phyloP scores from a whole-genome alignment of 2,888 invertebrate species.

The Ramazzottius varieornatus region DNA sequence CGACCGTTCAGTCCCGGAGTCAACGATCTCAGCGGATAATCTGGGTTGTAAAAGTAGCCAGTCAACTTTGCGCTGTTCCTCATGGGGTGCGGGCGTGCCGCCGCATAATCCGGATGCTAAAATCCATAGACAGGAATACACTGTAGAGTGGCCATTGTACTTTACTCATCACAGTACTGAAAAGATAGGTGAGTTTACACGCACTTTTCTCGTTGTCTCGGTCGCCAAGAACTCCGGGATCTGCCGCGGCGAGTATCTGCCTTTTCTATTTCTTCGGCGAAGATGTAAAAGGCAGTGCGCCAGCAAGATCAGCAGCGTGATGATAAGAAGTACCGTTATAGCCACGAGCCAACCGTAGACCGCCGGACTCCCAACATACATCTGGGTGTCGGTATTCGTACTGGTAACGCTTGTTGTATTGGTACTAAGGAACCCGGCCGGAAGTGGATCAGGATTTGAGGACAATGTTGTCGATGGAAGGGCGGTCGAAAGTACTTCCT shows the following conservation, averaged over 20 bases:
- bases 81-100: background rate
- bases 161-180: too few species aligned
- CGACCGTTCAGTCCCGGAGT: background rate
- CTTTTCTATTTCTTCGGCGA: background rate
- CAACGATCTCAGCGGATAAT: background rate
- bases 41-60: background rate
- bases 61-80: background rate
- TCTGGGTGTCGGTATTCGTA: background rate
- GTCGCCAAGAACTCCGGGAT: background rate
- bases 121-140: too few species aligned
- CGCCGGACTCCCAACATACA: background rate
- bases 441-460: too few species aligned
- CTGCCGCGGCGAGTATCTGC: background rate
- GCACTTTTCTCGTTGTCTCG: background rate
- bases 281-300: background rate
- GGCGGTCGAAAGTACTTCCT: too few species aligned
- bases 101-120: conserved; percentile 2
- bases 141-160: too few species aligned
- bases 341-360: background rate
- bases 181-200: background rate
- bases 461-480: too few species aligned
- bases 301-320: background rate
- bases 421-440: background rate
- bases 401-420: background rate
- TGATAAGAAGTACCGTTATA: background rate